Evolutionary conservation across 1,140 invertebrate genomes (phyloP), one percentile per base, ranked within the genome.

Genomic region (Sarcophaga bullata): DNA sequence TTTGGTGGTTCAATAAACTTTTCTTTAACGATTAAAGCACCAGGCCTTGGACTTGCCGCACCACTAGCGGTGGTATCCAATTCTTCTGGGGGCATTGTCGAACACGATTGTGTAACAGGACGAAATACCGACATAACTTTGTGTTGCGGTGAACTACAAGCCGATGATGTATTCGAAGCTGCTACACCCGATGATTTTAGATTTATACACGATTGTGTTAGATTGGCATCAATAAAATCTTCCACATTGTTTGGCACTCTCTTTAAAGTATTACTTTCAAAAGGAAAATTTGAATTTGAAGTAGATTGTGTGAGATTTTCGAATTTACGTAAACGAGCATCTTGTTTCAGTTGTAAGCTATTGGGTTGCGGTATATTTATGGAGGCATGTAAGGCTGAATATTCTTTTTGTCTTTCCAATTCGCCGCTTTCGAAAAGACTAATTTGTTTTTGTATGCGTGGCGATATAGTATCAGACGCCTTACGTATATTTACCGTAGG

Each of bases 1-100:
- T 91, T 90, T 6, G 90, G 89, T 2, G 91, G 90, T 84, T 92
- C 91, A 10, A 92, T 91, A 83, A 89, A 92, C 49, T 86, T 86
- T 84, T 91, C 91, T 85, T 91, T 92, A 17, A 91, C 87, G 13
- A 91, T 83, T 25, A 91, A 86, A 6, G 91, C 88, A 5, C 90
- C 91, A 0, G 88, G 88, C 81, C 87, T 86, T 3, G 84, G 86
- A 25, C 75, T 78, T 10, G 75, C n/a, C 48, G 73, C 47, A 37
- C 82, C 81, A 54, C 81, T 76, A 84, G 76, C 62, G 72, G 82
- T 82, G 73, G 37, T 82, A 68, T 83, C 73, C 54, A 48, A 82
- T 81, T 84, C 75, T 49, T 37, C 49, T 25, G 73, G 46, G 15
- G 54, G 52, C 47, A 58, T 72, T 37, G 78, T 81, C 73, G 54